These are phyloP conservation scores for Labeo calbasu DNA, from an alignment of 2,797 vertebrate species.

Conservation along the genomic window DNA sequence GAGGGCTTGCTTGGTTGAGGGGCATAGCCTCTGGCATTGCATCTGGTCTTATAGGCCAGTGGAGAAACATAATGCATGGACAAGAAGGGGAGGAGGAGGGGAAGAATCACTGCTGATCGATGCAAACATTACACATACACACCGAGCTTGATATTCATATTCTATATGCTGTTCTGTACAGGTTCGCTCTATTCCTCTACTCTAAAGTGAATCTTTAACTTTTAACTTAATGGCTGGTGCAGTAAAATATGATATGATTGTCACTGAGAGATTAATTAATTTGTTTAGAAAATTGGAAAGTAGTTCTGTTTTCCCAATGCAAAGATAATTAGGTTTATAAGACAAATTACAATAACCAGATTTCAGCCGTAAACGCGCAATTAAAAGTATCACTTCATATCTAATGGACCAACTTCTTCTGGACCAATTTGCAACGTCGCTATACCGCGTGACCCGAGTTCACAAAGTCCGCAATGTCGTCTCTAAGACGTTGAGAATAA, in stretches of 20 bases:
- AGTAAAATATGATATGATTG: neutral
- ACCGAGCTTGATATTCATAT: neutral
- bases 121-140: slow-evolving; percentile 35
- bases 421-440: neutral
- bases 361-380: neutral
- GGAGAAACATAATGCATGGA: slow-evolving; percentile 51
- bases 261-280: slow-evolving; percentile 2
- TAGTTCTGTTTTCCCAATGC: neutral
- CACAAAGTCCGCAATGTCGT: slow-evolving; percentile 19
- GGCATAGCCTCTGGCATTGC: slow-evolving; percentile 61
- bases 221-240: neutral
- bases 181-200: neutral
- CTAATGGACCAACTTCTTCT: neutral
- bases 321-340: neutral
- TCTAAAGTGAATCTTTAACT: neutral
- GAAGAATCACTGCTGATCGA: slow-evolving; percentile 37
- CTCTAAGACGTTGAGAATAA: slow-evolving; percentile 25
- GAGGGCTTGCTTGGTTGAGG: slow-evolving; percentile 56
- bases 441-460: neutral
- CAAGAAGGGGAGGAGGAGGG: slow-evolving; percentile 16
- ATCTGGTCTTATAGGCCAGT: slow-evolving; percentile 62
- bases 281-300: neutral
- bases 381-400: slow-evolving; percentile 1
- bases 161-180: neutral
- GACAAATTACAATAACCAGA: neutral